Evolutionary conservation across 2,113 vertebrate genomes (phyloP).

Genomic region (Oreocharis arfaki): DNA sequence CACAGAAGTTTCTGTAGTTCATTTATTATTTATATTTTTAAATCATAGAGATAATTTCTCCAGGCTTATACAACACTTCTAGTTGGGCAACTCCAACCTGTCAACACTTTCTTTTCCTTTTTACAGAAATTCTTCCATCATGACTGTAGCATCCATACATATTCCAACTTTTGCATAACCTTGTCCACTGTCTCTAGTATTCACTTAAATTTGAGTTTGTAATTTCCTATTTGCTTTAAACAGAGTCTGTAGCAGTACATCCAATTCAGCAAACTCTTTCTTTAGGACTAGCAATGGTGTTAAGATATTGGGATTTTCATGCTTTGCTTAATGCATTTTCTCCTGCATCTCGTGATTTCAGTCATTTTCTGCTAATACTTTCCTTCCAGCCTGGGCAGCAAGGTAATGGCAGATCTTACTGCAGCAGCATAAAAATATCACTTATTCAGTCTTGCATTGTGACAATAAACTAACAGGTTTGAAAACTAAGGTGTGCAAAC

Average conservation of each 20-base stretch:
- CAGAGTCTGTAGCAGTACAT: background rate
- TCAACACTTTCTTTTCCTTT: background rate
- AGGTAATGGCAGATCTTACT: background rate
- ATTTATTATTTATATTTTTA: conserved; percentile 11
- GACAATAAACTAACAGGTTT: background rate
- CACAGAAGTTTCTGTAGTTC: background rate
- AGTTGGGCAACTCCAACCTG: background rate
- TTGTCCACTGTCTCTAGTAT: background rate
- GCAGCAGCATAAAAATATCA: background rate
- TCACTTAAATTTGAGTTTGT: background rate
- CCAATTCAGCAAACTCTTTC: background rate
- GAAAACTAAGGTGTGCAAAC: background rate
- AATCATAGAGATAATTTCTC: background rate
- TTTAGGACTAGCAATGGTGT: background rate
- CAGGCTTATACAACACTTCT: background rate
- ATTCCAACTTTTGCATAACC: background rate
- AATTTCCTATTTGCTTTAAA: background rate
- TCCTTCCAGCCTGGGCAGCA: background rate
- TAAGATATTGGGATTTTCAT: background rate
- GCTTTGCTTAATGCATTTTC: background rate
- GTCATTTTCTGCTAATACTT: background rate
- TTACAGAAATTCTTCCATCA: background rate
- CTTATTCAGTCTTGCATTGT: background rate
- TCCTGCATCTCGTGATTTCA: background rate
- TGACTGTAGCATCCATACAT: background rate